Conservation (phyloP, 2,888 invertebrate species). For the Halictus ligatus region DNA sequence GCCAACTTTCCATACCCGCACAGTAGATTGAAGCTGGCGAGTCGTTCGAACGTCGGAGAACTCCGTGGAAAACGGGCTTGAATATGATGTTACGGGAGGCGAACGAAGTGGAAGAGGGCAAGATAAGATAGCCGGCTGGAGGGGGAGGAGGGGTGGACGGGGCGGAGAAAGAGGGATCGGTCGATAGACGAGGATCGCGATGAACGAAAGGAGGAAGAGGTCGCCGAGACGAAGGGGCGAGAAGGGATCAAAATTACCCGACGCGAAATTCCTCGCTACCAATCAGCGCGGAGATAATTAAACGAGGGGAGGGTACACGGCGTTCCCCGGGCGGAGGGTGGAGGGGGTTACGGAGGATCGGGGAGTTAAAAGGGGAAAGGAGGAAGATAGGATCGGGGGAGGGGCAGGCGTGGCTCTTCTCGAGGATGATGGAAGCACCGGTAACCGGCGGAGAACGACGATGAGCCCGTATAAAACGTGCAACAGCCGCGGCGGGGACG, state of each 20-base stretch:
- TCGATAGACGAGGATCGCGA: constrained; percentile 12
- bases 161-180: constrained; percentile 34
- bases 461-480: constrained; percentile 67
- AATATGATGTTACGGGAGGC: neutral
- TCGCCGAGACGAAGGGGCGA: constrained; percentile 63
- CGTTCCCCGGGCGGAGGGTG: constrained; percentile 37
- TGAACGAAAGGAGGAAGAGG: constrained; percentile 8
- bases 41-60: neutral
- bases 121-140: neutral
- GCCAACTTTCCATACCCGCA: neutral
- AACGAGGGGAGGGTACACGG: constrained; percentile 80
- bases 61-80: neutral
- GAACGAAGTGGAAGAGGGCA: neutral
- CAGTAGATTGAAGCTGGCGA: neutral
- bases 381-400: constrained; percentile 80
- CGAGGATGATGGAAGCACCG: constrained; percentile 82
- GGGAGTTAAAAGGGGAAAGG: constrained; percentile 64
- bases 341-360: constrained; percentile 50
- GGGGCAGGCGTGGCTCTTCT: constrained; percentile 81
- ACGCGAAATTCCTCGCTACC: constrained; percentile 83
- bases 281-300: constrained; percentile 83
- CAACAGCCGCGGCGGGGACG: neutral
- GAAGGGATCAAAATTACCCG: constrained; percentile 83
- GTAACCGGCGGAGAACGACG: constrained; percentile 74
- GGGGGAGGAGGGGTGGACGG: neutral